Evolutionary conservation across 2,888 invertebrate genomes (phyloP).

Genomic region (Sisyra terminalis): DNA sequence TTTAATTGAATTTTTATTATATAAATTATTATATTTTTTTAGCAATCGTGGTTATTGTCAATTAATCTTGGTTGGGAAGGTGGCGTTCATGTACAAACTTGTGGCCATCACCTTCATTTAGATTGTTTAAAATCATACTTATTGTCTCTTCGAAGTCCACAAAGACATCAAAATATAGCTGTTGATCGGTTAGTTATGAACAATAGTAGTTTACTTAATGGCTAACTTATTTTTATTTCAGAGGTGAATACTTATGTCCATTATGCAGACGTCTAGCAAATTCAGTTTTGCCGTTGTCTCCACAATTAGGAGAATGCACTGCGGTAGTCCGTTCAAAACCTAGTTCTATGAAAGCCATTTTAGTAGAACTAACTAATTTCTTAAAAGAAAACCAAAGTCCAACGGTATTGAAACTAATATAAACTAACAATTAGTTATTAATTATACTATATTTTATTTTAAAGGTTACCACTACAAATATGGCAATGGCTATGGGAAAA

Average conservation of each 20-base stretch:
- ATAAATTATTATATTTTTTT: slow-evolving; percentile 13
- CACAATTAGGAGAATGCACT: slow-evolving; percentile 47
- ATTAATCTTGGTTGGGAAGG: slow-evolving; percentile 78
- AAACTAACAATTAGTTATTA: neutral
- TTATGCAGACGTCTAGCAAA: slow-evolving; percentile 85
- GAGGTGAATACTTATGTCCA: slow-evolving; percentile 88
- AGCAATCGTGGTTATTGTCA: slow-evolving; percentile 63
- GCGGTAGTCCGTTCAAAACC: slow-evolving; percentile 44
- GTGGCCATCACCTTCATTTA: slow-evolving; percentile 93
- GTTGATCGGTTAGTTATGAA: slow-evolving; percentile 39
- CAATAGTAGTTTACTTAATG: neutral
- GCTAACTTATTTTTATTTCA: slow-evolving; percentile 19
- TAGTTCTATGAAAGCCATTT: slow-evolving; percentile 28
- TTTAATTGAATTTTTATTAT: too few species aligned
- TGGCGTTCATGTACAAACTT: slow-evolving; percentile 86
- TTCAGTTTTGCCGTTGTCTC: slow-evolving; percentile 72
- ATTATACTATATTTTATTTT: slow-evolving; percentile 23
- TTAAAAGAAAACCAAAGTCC: slow-evolving; percentile 48
- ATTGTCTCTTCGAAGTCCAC: slow-evolving; percentile 62
- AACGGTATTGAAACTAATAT: slow-evolving; percentile 31
- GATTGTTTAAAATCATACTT: slow-evolving; percentile 87
- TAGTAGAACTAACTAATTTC: slow-evolving; percentile 36
- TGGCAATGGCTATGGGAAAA: slow-evolving; percentile 78
- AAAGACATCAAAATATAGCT: slow-evolving; percentile 55
- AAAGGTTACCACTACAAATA: slow-evolving; percentile 36